phyloP scores from a whole-genome alignment of 2,888 invertebrate genomes.

The Herminia tarsipennalis region DNA sequence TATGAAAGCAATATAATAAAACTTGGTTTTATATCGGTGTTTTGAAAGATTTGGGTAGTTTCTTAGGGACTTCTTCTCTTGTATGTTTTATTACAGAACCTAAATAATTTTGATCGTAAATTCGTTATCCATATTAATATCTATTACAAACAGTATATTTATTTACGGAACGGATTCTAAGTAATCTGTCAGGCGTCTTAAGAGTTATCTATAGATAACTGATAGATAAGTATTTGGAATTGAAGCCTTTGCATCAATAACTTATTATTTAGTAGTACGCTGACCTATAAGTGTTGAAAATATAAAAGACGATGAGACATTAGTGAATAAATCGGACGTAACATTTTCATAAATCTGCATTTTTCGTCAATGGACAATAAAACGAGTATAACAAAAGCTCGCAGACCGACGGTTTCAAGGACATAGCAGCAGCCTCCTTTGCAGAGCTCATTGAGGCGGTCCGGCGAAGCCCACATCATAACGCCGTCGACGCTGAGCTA shows the following conservation, averaged over 20 bases:
- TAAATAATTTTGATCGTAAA: constrained; percentile 1
- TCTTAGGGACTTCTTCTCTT: not conserved
- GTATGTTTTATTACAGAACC: not conserved
- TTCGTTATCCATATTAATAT: constrained; percentile 1
- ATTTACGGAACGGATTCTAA: constrained; percentile 46
- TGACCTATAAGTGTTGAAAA: not conserved
- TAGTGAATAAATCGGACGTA: not conserved
- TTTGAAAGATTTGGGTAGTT: no score
- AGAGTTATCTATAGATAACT: constrained; percentile 57
- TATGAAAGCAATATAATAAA: no score
- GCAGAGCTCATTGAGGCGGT: constrained; percentile 40
- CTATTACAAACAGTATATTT: constrained; percentile 2
- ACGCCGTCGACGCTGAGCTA: constrained; percentile 58
- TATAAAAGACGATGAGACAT: not conserved
- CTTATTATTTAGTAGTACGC: constrained; percentile 1
- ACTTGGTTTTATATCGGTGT: no score
- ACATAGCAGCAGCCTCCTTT: constrained; percentile 74
- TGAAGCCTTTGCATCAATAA: constrained; percentile 55
- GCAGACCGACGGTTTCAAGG: constrained; percentile 56
- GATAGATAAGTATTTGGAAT: constrained; percentile 62
- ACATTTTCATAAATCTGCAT: constrained; percentile 8
- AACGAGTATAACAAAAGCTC: constrained; percentile 37
- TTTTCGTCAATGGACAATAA: constrained; percentile 21
- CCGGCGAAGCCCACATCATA: constrained; percentile 50
- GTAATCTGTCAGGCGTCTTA: constrained; percentile 63